Evolutionary conservation across 2,888 invertebrate species (phyloP), one percentile per base, ranked within the genome.

Genomic region (Yponomeuta malinellus): DNA sequence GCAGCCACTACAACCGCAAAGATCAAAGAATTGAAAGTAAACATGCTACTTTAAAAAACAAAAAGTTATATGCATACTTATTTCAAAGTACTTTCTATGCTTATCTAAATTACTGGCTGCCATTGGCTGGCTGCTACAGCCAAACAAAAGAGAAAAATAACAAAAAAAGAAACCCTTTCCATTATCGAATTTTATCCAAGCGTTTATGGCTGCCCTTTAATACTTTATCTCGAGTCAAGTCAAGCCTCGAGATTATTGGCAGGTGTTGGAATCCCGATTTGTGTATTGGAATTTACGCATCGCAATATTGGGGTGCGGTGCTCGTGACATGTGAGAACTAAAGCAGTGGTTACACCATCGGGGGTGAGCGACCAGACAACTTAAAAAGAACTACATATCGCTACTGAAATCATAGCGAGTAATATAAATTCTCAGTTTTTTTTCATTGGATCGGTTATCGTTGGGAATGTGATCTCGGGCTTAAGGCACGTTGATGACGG

Each of bases 291-390:
- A 59, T 59, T 59, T 59, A 59, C 52, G 52, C 52, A 59, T 59
- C 52, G 52, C 52, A 59, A 59, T 59, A 59, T 59, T 59, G 52
- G 52, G 52, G 52, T 59, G 52, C 52, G 52, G 52, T 59, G 52
- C 52, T 12, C 52, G 52, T 59, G 52, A 59, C 52, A 59, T 59
- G 52, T 59, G 15, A 59, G 52, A 59, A 1, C 15, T 59, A 59
- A 59, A 15, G 52, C 52, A 15, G 52, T 59, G 52, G 52, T 59
- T 15, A 59, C 52, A 59, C 15, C 15, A 15, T 59, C 4, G 52
- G 15, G 15, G 52, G 5, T 15, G 5, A 59, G 15, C 2, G 5
- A 8, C 8, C 43, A 43, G 8, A 8, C 43, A 8, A 43, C 8
- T 1, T 8, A 43, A 43, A 43, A 43, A 43, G 5, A 43, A 43